Evolutionary conservation across 2,797 vertebrate genomes (phyloP), one percentile per base, ranked within the genome.

Genomic region (Sciaenops ocellatus): DNA sequence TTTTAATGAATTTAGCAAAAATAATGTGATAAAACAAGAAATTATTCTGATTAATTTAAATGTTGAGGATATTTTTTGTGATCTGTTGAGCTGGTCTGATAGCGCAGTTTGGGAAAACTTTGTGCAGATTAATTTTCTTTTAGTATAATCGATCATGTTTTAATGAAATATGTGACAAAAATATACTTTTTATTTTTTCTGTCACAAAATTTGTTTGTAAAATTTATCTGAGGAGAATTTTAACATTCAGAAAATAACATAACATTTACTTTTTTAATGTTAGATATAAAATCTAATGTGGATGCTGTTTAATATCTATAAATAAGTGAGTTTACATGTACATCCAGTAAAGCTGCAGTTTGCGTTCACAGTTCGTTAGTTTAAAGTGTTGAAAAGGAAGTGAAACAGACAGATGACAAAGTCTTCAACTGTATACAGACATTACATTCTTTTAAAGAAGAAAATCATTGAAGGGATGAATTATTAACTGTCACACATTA

Each of bases 321-420:
- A 26, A 26, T 24, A 13, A 54, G 7, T 54, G 51, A 54, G n/a
- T 3, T 26, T 54, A 5, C 11, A 10, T 42, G 41, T 42, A 12
- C 41, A 12, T 42, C 9, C 41, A 42, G 41, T 54, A 26, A 24
- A 12, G 50, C 50, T 51, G 41, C 10, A 51, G 52, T 16, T 26
- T 54, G 52, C 3, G 52, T 54, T 54, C 52, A 54, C 52, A 54
- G 52, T 47, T 8, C n/a, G 22, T 47, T 47, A 46, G 13, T 63
- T 63, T 47, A 18, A 28, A 17, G 6, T 1, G 22, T 22, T 16
- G 38, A 63, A 63, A 63, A 26, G 61, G 61, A 63, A 63, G 61
- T 47, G 42, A 63, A 63, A 63, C n/a, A 26, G 42, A 28, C 61
- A 63, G 42, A 63, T 63, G 61, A 46, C 44, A 63, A 63, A 20